These are phyloP conservation scores for Halictus ligatus DNA, from an alignment of 2,888 invertebrate genomes.

Conservation along the genomic window DNA sequence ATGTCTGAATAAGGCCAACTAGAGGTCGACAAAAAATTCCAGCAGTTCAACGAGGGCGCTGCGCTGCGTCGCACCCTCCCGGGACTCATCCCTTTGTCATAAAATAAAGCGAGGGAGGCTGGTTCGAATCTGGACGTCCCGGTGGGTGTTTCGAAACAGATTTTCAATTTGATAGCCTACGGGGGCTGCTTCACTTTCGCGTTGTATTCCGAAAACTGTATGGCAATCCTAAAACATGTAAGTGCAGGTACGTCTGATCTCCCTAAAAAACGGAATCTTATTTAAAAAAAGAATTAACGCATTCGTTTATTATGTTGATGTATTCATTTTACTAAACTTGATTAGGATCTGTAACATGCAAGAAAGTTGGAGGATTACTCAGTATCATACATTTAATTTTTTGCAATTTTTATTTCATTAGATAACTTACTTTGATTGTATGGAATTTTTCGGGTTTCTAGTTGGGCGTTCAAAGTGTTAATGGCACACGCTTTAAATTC, in stretches of 20 bases:
- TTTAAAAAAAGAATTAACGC: no score
- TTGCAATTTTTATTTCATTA: no score
- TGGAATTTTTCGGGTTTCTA: no score
- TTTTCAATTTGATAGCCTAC: conserved; percentile 16
- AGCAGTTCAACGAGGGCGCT: conserved; percentile 6
- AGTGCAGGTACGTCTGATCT: not conserved
- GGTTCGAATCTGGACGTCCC: conserved; percentile 2
- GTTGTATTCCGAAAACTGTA: not conserved
- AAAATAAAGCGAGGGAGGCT: conserved; percentile 16
- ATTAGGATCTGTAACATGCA: no score
- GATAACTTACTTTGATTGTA: no score
- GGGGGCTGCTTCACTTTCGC: not conserved
- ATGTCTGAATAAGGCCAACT: conserved; percentile 10
- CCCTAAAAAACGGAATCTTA: no score
- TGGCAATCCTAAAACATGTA: not conserved
- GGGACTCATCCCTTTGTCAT: conserved; percentile 17
- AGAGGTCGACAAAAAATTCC: conserved; percentile 13
- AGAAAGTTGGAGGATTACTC: no score
- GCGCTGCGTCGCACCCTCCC: conserved; percentile 8
- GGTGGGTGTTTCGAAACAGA: conserved; percentile 14
- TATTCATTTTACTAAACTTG: no score
- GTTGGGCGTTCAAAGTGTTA: no score
- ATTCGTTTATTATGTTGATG: no score
- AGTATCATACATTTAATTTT: no score
- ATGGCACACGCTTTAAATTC: no score